Evolutionary conservation across 2,113 vertebrate species (phyloP).

Genomic region (Atlantisia rogersi): DNA sequence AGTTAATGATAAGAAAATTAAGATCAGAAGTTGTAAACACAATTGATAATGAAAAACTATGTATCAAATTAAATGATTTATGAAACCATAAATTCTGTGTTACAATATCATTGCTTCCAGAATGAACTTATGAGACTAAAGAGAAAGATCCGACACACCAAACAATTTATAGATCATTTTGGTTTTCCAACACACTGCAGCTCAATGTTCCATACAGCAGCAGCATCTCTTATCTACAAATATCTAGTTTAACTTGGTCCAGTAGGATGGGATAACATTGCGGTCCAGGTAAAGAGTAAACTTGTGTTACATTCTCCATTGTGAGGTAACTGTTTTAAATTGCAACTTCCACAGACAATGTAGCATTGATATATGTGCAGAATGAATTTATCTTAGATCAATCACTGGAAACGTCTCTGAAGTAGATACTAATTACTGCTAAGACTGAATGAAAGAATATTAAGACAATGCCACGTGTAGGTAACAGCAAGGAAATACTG

Average conservation of each 20-base stretch:
- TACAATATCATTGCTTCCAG: neutral
- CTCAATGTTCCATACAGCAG: neutral
- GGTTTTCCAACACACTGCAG: neutral
- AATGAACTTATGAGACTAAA: neutral
- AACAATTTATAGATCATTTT: neutral
- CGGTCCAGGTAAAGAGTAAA: neutral
- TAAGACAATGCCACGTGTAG: rapidly evolving
- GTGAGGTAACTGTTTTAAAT: neutral
- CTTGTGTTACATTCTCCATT: neutral
- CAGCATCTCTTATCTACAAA: neutral
- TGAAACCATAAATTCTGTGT: neutral
- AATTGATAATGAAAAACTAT: neutral
- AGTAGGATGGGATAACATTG: neutral
- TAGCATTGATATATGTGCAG: neutral
- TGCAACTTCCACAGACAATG: neutral
- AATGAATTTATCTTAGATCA: neutral
- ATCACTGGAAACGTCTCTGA: neutral
- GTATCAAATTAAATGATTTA: neutral
- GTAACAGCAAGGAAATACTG: neutral
- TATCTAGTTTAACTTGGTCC: neutral
- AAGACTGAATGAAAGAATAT: neutral
- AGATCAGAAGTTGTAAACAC: neutral
- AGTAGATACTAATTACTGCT: neutral
- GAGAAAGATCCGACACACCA: neutral
- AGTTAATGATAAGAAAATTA: neutral